Evolutionary conservation across 92 coral and sea anemone species (phyloP), one percentile per base, ranked within the genome.

Genomic region (Epizoanthus stellaris): DNA sequence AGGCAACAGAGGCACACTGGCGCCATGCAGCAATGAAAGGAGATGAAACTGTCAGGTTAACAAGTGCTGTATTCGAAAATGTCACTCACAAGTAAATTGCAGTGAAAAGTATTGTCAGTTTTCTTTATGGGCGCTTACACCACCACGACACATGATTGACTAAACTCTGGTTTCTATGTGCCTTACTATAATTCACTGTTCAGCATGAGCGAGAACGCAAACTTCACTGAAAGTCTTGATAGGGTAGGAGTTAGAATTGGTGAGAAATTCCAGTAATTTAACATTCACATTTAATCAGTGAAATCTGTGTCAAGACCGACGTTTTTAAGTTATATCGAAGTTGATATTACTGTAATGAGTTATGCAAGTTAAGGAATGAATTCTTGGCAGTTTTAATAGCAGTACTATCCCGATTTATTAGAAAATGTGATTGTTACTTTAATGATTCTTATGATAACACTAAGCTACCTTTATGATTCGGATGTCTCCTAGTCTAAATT

Each of bases 201-300:
- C 10, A 15, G 13, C 13, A 7, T 13, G 54, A 13, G 10, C 11
- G 54, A 49, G 54, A 19, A 6, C 56, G 39, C 10, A 8, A 47
- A 25, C 68, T 76, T 39, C 34, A 74, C 65, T 52, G 40, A 49
- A 15, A 73, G 36, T 1, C 11, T 76, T 76, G 10, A 13, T 76
- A 54, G 81, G 66, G 67, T 76, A 67, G 81, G 81, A 47, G 81
- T 36, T 65, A 76, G 56, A 76, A 58, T 76, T 16, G 66, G 81
- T 17, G 49, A 76, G n/a, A 20, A 54, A 57, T 21, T 76, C 68
- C 30, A 39, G 4, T 36, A 76, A 76, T 58, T 76, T 72, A 5
- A 54, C 77, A 42, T 58, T 72, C 3, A 54, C 77, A 9, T 47
- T 58, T 58, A 59, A 61, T 76, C 67, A 23, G 43, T 39, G 56